Base-by-base conservation (phyloP, 2,113 vertebrate genomes). In the Burhinus oedicnemus region DNA sequence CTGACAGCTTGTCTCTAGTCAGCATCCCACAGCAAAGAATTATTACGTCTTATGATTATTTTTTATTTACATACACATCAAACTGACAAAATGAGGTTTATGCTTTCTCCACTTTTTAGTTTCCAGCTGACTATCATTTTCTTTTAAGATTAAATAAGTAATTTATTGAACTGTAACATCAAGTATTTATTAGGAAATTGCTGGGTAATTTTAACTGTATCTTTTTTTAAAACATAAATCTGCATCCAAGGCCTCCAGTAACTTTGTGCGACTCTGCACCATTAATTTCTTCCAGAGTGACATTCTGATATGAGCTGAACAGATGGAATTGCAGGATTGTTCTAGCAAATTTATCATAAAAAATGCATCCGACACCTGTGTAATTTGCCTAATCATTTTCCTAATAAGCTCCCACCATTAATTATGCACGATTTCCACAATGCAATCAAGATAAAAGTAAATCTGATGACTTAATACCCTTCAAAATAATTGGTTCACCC, bases 381-480 rank as follows among this genome's bases (percentile, higher is more conserved):
- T 99, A 99, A 99, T 99, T 99, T 99, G 99, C 99, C 99, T 99
- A 99, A 99, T 99, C 99, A 99, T 99, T 99, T 99, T 99, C 98
- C 99, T 99, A 99, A 99, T 99, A 99, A 99, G 99, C 99, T 99
- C 99, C 99, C 98, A 96, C 98, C 98, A 99, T 99, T 99, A 99
- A 99, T 99, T 99, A 99, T 99, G 99, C 99, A 99, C 99, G 97
- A 99, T 99, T 99, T 99, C 99, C 99, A 99, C 99, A 99, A 99
- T 99, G 99, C 99, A 99, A 99, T 99, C 99, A 99, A 99, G 99
- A 99, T 99, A 99, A 99, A 99, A 99, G 99, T 99, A 99, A 99
- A 99, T 99, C 99, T 99, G 99, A 99, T 99, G 99, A 99, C 99
- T 99, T 99, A 99, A 99, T 99, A 99, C 99, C 99, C 99, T 99